Evolutionary conservation across 2,797 vertebrate genomes (phyloP).

Genomic region (Sebastes steindachneri): DNA sequence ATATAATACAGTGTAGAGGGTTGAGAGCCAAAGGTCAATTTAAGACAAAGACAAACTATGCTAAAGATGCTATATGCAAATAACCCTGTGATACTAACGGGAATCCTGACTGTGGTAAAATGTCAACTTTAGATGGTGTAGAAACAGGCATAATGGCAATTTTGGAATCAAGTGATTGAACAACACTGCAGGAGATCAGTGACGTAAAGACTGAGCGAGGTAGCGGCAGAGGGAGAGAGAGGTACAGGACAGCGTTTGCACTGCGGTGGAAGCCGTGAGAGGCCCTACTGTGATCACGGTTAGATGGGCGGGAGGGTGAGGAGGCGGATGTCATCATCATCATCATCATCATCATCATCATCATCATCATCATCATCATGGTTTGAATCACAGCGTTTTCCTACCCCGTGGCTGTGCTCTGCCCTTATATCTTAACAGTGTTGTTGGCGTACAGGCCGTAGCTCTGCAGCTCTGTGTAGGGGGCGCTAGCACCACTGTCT

Average conservation of each 20-base stretch:
- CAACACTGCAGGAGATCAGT: constrained; percentile 60
- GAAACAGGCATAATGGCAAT: constrained; percentile 70
- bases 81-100: neutral
- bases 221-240: constrained; percentile 69
- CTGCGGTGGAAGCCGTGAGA: constrained; percentile 78
- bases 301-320: constrained; percentile 74
- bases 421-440: constrained; percentile 87
- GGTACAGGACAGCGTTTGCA: constrained; percentile 73
- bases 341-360: constrained; percentile 65
- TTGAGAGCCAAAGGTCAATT: neutral
- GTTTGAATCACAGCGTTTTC: constrained; percentile 73
- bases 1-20: neutral
- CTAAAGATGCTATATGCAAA: neutral
- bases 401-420: constrained; percentile 82
- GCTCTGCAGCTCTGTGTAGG: constrained; percentile 87
- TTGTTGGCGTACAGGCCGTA: constrained; percentile 86
- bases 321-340: constrained; percentile 71
- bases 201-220: constrained; percentile 63
- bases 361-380: constrained; percentile 77
- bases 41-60: neutral
- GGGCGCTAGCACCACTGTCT: constrained; percentile 84
- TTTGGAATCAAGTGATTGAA: constrained; percentile 75
- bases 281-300: constrained; percentile 79
- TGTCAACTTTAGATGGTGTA: neutral
- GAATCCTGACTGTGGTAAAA: neutral